Evolutionary conservation across 2,888 invertebrate species (phyloP).

Genomic region (Odiellus spinosus): DNA sequence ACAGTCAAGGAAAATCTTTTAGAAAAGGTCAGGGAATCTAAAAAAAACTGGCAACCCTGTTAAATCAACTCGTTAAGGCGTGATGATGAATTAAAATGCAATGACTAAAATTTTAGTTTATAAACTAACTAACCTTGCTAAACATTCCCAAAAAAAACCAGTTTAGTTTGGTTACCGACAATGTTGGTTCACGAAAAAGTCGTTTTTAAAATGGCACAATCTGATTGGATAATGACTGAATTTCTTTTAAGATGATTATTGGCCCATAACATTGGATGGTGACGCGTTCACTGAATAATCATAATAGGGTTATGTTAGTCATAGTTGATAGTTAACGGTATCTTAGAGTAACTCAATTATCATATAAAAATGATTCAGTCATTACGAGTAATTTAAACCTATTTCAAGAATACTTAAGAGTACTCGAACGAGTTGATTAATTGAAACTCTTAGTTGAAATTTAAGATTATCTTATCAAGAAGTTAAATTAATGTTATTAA

Average conservation of each 20-base stretch:
- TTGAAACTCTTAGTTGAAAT: neutral
- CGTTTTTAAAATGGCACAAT: neutral
- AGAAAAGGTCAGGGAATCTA: too few species aligned
- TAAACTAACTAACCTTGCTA: neutral
- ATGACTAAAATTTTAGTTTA: neutral
- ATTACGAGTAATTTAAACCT: too few species aligned
- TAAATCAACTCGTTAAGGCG: too few species aligned
- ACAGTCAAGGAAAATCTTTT: too few species aligned
- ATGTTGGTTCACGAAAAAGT: neutral
- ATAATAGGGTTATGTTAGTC: too few species aligned
- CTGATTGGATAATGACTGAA: neutral
- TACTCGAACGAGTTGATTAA: too few species aligned
- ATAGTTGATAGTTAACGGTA: too few species aligned
- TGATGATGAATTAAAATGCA: neutral
- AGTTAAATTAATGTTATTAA: neutral
- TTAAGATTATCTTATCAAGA: neutral
- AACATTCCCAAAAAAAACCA: neutral
- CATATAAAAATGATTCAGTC: neutral
- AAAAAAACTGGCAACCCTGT: too few species aligned
- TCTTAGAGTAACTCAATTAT: too few species aligned
- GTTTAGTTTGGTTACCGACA: neutral
- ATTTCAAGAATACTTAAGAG: too few species aligned
- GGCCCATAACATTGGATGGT: too few species aligned
- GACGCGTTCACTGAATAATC: too few species aligned
- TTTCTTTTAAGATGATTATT: neutral